phyloP scores from a whole-genome alignment of 2,888 invertebrate species.

The Drosophila helvetica region DNA sequence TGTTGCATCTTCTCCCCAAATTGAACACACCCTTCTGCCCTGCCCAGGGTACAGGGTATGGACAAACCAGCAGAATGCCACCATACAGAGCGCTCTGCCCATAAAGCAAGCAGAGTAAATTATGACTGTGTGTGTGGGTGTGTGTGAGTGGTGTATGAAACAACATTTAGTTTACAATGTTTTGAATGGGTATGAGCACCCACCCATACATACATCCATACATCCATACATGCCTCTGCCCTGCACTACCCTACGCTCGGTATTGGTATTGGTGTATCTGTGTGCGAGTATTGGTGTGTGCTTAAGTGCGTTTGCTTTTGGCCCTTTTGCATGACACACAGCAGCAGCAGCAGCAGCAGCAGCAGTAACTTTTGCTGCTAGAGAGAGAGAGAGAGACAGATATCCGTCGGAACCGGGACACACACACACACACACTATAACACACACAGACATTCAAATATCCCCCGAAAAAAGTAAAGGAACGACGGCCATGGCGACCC shows the following conservation, averaged over 20 bases:
- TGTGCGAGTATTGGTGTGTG: conserved; percentile 16
- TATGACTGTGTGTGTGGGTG: conserved; percentile 41
- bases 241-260: conserved; percentile 5
- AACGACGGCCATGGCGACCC: conserved; percentile 46
- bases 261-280: conserved; percentile 41
- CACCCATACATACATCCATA: not conserved
- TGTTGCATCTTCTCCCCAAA: not conserved
- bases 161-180: conserved; percentile 76
- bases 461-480: conserved; percentile 5
- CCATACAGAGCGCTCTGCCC: conserved; percentile 28
- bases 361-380: conserved; percentile 23
- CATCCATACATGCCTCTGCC: not conserved
- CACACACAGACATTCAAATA: conserved; percentile 20
- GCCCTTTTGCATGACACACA: conserved; percentile 54
- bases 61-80: conserved; percentile 3
- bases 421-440: not conserved
- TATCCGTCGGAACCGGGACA: conserved; percentile 9
- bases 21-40: conserved; percentile 12
- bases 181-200: conserved; percentile 54
- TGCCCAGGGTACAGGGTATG: not conserved
- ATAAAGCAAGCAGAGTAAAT: conserved; percentile 56
- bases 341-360: conserved; percentile 22
- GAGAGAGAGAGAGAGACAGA: conserved; percentile 22
- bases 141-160: conserved; percentile 42
- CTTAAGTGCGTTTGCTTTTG: conserved; percentile 66